Evolutionary conservation across 2,113 vertebrate genomes (phyloP), one percentile per base, ranked within the genome.

Genomic region (Cairina moschata): DNA sequence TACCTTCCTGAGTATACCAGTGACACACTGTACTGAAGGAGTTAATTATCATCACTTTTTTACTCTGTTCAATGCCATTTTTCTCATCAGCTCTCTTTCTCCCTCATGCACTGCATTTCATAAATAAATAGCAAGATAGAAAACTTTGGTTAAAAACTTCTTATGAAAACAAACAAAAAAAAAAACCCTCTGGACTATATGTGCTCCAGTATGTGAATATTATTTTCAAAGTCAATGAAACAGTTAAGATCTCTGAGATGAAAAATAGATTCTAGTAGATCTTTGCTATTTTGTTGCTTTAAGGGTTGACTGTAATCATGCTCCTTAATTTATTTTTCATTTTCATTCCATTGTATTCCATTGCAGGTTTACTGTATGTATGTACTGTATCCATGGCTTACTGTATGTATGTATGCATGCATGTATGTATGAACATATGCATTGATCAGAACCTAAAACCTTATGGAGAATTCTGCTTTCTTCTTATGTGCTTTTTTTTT

Each of bases 341-440:
- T 79, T 95, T 83, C 44, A 55, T 89, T 80, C 32, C 18, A 48
- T 88, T 90, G 90, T 94, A 92, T 85, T n/a, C n/a, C n/a, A n/a
- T n/a, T 97, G 78, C 52, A 97, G 93, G 90, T 96, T 97, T 97
- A 81, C 31, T 84, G 73, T 96, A 40, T n/a, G n/a, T n/a, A n/a
- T n/a, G n/a, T n/a, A n/a, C n/a, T n/a, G n/a, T n/a, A n/a, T n/a
- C n/a, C n/a, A n/a, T n/a, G n/a, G n/a, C n/a, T n/a, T n/a, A n/a
- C n/a, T n/a, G n/a, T n/a, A n/a, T 77, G 38, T 87, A 56, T 13
- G 3, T 12, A 55, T 55, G 82, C 44, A 46, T 46, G 17, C 7
- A 46, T 20, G 44, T 89, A 76, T 94, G 82, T 92, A 89, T 87
- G 62, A 68, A 81, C 78, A 74, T 86, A 63, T 86, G 68, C 62